Evolutionary conservation across 1,140 invertebrate species (phyloP).

Genomic region (Neodiprion virginianus): DNA sequence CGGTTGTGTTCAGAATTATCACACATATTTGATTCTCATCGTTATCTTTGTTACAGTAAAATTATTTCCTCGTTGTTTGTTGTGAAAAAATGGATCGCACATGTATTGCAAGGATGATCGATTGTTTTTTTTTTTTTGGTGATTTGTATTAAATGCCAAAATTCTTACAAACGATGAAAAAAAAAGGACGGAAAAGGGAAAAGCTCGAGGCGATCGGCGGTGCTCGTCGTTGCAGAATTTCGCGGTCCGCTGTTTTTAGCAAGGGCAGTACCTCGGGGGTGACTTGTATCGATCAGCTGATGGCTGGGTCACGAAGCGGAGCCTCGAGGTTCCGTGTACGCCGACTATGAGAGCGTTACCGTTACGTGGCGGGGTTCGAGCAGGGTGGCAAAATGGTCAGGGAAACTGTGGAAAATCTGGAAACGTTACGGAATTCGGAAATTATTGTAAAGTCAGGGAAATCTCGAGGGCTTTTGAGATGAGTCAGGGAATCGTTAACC

Average conservation of each 20-base stretch:
- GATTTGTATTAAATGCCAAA: too few species aligned
- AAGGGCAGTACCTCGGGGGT: conserved; percentile 38
- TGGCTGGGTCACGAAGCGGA: conserved; percentile 49
- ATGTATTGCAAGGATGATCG: neutral
- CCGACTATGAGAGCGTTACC: neutral
- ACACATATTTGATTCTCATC: too few species aligned
- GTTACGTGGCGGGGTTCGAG: neutral
- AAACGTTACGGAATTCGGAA: too few species aligned
- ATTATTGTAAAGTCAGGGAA: too few species aligned
- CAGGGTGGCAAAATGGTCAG: too few species aligned
- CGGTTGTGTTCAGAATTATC: too few species aligned
- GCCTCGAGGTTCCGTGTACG: conserved; percentile 21
- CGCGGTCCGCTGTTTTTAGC: conserved; percentile 41
- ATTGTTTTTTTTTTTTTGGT: too few species aligned
- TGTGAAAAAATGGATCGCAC: neutral
- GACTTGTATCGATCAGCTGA: conserved; percentile 55
- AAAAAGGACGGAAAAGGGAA: neutral
- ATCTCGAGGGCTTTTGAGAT: too few species aligned
- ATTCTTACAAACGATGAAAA: neutral
- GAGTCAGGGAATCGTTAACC: too few species aligned
- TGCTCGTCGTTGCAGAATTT: neutral
- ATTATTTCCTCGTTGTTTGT: neutral
- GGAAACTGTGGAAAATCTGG: too few species aligned
- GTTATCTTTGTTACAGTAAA: neutral
- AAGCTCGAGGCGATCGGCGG: neutral